Percentiles rank a stretch among this genome's conserved stretches.
phyloP scores from a whole-genome alignment of 1,140 invertebrate genomes.

The Diuraphis noxia region DNA sequence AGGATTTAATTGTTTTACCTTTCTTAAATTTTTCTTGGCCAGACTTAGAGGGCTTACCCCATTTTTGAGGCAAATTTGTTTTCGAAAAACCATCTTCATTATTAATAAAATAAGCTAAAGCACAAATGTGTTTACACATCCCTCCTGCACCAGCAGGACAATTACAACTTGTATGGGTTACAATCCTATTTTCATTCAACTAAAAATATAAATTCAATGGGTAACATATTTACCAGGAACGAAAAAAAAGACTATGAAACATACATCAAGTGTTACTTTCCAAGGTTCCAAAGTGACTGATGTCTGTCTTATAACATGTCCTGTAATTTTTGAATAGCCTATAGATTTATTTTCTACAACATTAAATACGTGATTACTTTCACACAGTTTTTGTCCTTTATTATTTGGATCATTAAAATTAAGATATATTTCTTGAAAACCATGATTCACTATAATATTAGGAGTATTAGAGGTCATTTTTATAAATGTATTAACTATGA shows the following conservation, averaged over 20 bases:
- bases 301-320: not conserved
- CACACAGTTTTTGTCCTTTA: not conserved
- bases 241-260: not conserved
- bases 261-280: not conserved
- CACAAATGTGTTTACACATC: not conserved
- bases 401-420: not conserved
- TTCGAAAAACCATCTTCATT: not conserved
- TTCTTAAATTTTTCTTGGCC: no score
- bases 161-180: not conserved
- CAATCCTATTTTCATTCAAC: not conserved
- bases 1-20: no score
- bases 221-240: no score
- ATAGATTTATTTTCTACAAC: not conserved
- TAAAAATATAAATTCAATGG: not conserved
- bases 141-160: not conserved
- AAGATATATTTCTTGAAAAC: not conserved
- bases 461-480: no score
- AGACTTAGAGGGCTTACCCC: not conserved
- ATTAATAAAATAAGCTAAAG: not conserved
- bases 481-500: no score
- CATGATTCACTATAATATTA: not conserved
- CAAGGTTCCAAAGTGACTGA: not conserved
- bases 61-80: not conserved
- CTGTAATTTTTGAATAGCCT: not conserved
- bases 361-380: not conserved